Evolutionary conservation across 2,888 invertebrate genomes (phyloP).

Genomic region (Trissonchulus latispiculum): DNA sequence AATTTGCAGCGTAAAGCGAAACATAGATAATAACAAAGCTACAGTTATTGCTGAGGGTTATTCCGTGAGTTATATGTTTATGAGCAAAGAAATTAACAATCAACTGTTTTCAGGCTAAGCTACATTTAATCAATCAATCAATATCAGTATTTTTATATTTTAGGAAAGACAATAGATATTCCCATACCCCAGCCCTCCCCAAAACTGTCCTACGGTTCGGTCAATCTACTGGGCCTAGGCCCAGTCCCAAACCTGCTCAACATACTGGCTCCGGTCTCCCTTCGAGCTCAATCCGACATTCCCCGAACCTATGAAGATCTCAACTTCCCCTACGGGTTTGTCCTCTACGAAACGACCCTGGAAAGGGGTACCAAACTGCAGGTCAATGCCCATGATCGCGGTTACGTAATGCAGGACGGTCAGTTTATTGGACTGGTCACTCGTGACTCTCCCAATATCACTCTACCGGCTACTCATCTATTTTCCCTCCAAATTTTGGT

Average conservation of each 20-base stretch:
- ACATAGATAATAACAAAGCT: no score
- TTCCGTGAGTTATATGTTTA: no score
- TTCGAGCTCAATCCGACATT: background rate
- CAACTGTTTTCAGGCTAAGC: no score
- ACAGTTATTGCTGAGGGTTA: no score
- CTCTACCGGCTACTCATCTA: background rate
- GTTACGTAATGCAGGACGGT: slow-evolving; percentile 58
- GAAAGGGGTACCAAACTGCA: slow-evolving; percentile 23
- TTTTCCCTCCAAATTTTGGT: slow-evolving; percentile 41
- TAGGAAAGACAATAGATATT: background rate
- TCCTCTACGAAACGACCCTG: slow-evolving; percentile 55
- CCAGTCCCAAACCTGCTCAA: slow-evolving; percentile 1
- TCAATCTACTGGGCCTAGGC: slow-evolving; percentile 1
- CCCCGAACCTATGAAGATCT: slow-evolving; percentile 22
- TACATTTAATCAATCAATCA: no score
- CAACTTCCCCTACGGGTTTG: slow-evolving; percentile 51
- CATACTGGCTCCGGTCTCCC: background rate
- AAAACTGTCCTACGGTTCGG: background rate
- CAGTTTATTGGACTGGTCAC: slow-evolving; percentile 13
- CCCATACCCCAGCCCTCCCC: background rate
- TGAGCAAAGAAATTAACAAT: no score
- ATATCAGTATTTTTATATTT: background rate
- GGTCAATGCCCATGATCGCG: slow-evolving; percentile 53
- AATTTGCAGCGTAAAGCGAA: no score
- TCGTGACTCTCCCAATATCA: background rate